Evolutionary conservation across 2,797 vertebrate genomes (phyloP), one percentile per base, ranked within the genome.

Genomic region (Galaxias olidus): DNA sequence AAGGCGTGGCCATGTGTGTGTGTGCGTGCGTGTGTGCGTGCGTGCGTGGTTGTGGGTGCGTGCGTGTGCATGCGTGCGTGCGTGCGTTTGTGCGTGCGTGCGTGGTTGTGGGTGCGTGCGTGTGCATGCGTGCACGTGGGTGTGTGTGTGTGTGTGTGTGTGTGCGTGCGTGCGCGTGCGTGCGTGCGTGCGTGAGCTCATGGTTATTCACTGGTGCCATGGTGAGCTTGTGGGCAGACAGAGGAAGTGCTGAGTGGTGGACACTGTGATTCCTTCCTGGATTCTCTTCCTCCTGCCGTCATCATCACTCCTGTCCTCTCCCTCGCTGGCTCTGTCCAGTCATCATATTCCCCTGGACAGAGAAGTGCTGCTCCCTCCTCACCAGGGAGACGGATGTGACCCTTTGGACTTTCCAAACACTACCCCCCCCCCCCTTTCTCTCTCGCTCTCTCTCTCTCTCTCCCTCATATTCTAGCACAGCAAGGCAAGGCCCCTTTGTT

Each of bases 271-370:
- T 61, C 61, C 70, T 69, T 82, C 76, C 80, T 79, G 78, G 69
- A 61, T 71, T 71, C 66, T 43, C 69, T 70, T 66, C 56, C 66
- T 30, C 19, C 52, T 14, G 14, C 46, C 48, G 9, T 69, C 59
- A 56, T 52, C 74, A 78, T 78, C 71, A 59, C 74, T 9, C 42
- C 76, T 48, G 52, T 71, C 77, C 61, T 55, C 68, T 15, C n/a
- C n/a, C n/a, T n/a, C n/a, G n/a, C n/a, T 45, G 7, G 56, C 58
- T n/a, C n/a, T 81, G 84, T 75, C 15, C 74, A 86, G 73, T 89
- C 85, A 82, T 87, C 87, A 80, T 71, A 81, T 84, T 82, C 80
- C 55, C 17, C 59, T 11, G 10, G 76, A 76, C 86, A 86, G 84
- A 78, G 59, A 82, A 78, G 84, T 84, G 30, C 86, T 43, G 66